Evolutionary conservation across 35 echinoderm and acorn worm species (phyloP).

Genomic region (Heliocidaris erythrogramma): DNA sequence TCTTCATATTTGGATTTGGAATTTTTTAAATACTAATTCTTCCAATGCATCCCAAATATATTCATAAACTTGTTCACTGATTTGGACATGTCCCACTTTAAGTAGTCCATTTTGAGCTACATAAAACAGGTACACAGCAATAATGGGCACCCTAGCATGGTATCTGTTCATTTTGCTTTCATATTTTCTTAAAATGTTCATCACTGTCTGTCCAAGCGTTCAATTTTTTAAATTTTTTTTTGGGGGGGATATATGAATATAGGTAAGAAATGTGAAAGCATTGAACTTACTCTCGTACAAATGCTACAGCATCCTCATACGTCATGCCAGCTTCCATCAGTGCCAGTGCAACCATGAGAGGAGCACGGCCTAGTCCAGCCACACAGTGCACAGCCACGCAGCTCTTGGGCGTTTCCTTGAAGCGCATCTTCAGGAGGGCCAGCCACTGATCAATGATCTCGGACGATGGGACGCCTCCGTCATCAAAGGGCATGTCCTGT

Average conservation of each 20-base stretch:
- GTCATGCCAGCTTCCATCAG: conserved; percentile 92
- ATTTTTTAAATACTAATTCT: no score
- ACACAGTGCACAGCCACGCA: conserved; percentile 98
- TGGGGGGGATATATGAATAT: background rate
- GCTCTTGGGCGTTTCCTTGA: conserved; percentile 83
- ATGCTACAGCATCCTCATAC: conserved; percentile 83
- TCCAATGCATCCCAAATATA: background rate
- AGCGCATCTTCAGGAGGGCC: conserved; percentile 81
- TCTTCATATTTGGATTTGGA: background rate
- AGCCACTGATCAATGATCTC: conserved; percentile 93
- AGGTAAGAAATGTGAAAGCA: background rate
- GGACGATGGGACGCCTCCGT: conserved; percentile 85
- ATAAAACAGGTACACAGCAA: background rate
- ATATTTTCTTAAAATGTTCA: no score
- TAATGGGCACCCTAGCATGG: no score
- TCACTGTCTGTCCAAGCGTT: no score
- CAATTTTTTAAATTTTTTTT: background rate
- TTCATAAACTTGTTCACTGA: background rate
- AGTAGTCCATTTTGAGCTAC: background rate
- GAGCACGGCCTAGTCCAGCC: conserved; percentile 90
- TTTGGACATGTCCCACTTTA: background rate
- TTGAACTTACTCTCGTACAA: conserved; percentile 91
- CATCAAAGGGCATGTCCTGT: conserved; percentile 97
- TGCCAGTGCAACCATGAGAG: conserved; percentile 87
- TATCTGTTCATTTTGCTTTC: no score